Evolutionary conservation across 2,797 vertebrate genomes (phyloP).

Genomic region (Sphenodon punctatus): DNA sequence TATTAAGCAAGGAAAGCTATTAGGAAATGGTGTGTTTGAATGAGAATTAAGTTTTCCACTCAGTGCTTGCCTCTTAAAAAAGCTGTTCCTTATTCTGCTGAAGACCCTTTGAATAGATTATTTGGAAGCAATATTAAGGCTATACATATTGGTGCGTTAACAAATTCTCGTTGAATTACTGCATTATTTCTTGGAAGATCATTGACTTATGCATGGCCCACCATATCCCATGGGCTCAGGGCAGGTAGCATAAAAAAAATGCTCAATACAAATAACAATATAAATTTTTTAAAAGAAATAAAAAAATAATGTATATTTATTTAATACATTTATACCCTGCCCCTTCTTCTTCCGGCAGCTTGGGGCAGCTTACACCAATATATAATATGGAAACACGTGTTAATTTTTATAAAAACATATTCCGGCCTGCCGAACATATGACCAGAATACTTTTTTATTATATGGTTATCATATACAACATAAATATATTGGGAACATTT

Average conservation of each 20-base stretch:
- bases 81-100: background rate
- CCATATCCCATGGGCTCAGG: too few relatives aligned
- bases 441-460: slow-evolving; percentile 84
- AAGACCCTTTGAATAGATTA: background rate
- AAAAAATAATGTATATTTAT: too few relatives aligned
- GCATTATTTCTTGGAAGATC: background rate
- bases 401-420: too few relatives aligned
- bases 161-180: background rate
- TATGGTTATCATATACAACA: slow-evolving; percentile 76
- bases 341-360: too few relatives aligned
- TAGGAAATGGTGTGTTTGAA: background rate
- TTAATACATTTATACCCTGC: too few relatives aligned
- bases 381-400: too few relatives aligned
- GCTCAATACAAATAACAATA: too few relatives aligned
- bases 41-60: background rate
- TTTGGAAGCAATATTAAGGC: background rate
- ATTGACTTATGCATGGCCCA: too few relatives aligned
- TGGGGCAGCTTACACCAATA: too few relatives aligned
- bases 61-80: background rate
- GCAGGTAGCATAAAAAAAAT: too few relatives aligned
- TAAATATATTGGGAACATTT: slow-evolving; percentile 66
- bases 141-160: background rate
- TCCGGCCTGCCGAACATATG: too few relatives aligned
- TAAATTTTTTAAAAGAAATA: too few relatives aligned
- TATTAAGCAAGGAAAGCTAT: background rate